Evolutionary conservation across 2,888 invertebrate genomes (phyloP).

Genomic region (Candidula unifasciata): DNA sequence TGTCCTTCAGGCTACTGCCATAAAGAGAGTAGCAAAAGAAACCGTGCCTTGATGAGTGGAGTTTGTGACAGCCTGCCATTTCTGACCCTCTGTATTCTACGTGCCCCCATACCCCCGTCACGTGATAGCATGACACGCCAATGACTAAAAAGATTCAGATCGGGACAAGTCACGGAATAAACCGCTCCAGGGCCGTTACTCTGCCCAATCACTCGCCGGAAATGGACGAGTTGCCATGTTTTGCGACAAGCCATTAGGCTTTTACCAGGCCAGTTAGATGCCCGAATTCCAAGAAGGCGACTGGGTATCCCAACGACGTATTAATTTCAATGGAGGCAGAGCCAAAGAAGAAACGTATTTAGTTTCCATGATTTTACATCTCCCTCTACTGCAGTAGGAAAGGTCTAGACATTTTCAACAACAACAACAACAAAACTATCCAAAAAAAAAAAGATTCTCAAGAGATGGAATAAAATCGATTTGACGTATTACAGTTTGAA

Average conservation of each 20-base stretch:
- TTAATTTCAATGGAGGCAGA: not conserved
- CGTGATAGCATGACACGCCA: constrained; percentile 11
- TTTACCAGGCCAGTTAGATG: constrained; percentile 23
- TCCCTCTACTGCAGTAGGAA: too few species aligned
- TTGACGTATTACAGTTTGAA: too few species aligned
- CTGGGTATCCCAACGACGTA: not conserved
- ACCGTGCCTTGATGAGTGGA: not conserved
- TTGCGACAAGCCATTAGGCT: constrained; percentile 49
- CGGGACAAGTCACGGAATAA: constrained; percentile 35
- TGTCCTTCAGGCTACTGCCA: too few species aligned
- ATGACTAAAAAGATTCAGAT: constrained; percentile 2
- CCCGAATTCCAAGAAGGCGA: not conserved
- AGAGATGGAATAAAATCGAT: not conserved
- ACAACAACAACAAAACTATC: too few species aligned
- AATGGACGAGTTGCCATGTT: constrained; percentile 48
- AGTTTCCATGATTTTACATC: too few species aligned
- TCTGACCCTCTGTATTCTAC: too few species aligned
- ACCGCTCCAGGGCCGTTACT: constrained; percentile 42
- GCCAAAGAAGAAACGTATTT: too few species aligned
- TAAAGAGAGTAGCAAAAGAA: not conserved
- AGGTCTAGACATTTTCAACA: not conserved
- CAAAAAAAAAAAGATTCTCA: too few species aligned
- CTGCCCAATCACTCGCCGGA: constrained; percentile 43
- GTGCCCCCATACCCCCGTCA: not conserved
- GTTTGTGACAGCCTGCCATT: not conserved